Evolutionary conservation across 2,113 vertebrate genomes (phyloP).

Genomic region (Peromyscus polionotus): DNA sequence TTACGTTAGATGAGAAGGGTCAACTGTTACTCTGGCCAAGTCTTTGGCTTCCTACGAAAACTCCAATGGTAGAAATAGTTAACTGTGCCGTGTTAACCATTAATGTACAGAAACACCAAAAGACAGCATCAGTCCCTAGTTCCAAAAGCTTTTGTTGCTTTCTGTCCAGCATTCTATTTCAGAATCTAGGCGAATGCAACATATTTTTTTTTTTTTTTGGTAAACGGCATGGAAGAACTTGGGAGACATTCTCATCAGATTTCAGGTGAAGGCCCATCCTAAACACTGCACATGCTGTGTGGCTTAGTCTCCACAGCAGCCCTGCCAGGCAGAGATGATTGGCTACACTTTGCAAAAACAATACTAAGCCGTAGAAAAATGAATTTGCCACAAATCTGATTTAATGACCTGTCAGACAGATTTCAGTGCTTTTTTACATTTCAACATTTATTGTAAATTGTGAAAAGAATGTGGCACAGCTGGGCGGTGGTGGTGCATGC

Average conservation of each 20-base stretch:
- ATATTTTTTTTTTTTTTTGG: not conserved
- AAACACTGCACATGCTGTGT: not conserved
- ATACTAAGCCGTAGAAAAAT: constrained; percentile 7
- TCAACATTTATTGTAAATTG: not conserved
- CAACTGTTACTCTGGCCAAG: not conserved
- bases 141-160: constrained; percentile 12
- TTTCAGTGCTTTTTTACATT: not conserved
- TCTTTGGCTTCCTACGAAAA: constrained; percentile 40
- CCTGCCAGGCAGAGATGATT: not conserved
- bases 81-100: not conserved
- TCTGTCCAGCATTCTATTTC: not conserved
- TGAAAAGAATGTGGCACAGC: not conserved
- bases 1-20: not conserved
- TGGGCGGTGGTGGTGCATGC: no score
- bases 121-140: not conserved
- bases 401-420: not conserved
- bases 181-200: not conserved
- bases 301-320: not conserved
- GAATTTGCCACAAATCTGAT: not conserved
- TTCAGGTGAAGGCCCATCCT: not conserved
- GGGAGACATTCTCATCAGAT: not conserved
- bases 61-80: not conserved
- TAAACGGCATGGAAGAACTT: not conserved
- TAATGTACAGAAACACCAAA: not conserved
- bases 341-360: not conserved